phyloP scores from a whole-genome alignment of 2,888 invertebrate species.

The Scrobipalpa atriplicella region DNA sequence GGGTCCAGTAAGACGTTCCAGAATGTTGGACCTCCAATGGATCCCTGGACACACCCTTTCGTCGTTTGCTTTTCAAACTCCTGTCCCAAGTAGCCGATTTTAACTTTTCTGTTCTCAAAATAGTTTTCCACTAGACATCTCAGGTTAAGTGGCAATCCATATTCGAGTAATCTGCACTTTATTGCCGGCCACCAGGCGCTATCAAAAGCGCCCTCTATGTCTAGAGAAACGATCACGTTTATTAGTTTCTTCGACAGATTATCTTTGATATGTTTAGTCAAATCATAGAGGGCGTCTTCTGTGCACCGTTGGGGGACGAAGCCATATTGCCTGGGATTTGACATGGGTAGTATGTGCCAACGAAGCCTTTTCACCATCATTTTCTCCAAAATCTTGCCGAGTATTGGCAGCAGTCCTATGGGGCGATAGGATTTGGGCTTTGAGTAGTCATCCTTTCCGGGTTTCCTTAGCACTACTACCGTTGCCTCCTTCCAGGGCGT shows the following conservation, averaged over 20 bases:
- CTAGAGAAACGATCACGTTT: conserved; percentile 22
- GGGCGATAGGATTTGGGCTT: neutral
- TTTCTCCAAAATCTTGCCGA: neutral
- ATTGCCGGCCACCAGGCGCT: conserved; percentile 32
- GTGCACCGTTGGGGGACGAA: conserved; percentile 6
- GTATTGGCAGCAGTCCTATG: neutral
- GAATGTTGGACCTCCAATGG: conserved; percentile 10
- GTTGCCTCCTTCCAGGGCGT: neutral
- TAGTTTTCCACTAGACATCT: conserved; percentile 13
- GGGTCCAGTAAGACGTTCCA: conserved; percentile 1
- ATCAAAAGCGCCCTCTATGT: conserved; percentile 34
- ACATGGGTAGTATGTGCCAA: neutral
- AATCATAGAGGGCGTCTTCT: too few species aligned
- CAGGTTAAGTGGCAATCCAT: conserved; percentile 22
- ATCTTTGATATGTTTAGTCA: neutral
- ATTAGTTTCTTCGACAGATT: neutral
- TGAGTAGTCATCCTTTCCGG: neutral
- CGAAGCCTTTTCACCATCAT: neutral
- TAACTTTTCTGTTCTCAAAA: neutral
- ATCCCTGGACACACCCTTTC: conserved; percentile 1
- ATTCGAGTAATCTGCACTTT: neutral
- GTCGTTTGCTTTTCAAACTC: neutral
- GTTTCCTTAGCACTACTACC: neutral
- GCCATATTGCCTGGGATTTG: neutral
- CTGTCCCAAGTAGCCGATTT: neutral